Evolutionary conservation across 2,888 invertebrate genomes (phyloP).

Genomic region (Cheiracanthium punctorium): DNA sequence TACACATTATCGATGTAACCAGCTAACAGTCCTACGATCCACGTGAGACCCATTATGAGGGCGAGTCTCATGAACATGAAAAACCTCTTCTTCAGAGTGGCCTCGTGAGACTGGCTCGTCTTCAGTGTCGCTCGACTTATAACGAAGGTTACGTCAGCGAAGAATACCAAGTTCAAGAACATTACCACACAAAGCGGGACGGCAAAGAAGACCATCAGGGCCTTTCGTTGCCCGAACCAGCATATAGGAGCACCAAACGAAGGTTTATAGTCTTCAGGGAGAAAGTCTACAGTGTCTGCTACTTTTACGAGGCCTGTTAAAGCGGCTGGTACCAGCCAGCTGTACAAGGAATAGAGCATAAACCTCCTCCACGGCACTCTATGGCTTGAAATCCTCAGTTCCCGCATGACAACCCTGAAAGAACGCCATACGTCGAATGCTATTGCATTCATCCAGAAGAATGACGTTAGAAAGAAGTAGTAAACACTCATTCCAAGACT

Average conservation of each 20-base stretch:
- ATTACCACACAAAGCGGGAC: constrained; percentile 77
- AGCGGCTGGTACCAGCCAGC: constrained; percentile 76
- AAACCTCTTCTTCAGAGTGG: constrained; percentile 40
- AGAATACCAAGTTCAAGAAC: constrained; percentile 77
- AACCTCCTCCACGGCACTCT: constrained; percentile 77
- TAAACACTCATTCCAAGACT: constrained; percentile 71
- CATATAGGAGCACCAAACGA: constrained; percentile 77
- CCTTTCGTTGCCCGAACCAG: constrained; percentile 78
- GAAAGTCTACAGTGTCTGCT: constrained; percentile 73
- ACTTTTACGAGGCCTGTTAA: constrained; percentile 75
- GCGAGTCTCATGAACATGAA: constrained; percentile 77
- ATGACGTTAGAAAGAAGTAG: constrained; percentile 66
- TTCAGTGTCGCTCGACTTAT: constrained; percentile 74
- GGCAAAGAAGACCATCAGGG: constrained; percentile 79
- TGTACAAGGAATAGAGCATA: constrained; percentile 77
- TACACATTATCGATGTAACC: constrained; percentile 76
- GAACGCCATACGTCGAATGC: constrained; percentile 76
- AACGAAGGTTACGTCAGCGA: constrained; percentile 76
- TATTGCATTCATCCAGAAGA: constrained; percentile 70
- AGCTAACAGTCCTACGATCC: constrained; percentile 78
- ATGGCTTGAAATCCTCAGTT: constrained; percentile 77
- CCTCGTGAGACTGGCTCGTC: constrained; percentile 35
- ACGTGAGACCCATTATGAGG: constrained; percentile 78
- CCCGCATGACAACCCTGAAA: constrained; percentile 77
- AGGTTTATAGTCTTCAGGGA: constrained; percentile 75